These are phyloP conservation scores for Xestia xanthographa DNA, from an alignment of 2,888 invertebrate species.

Conservation along the genomic window DNA sequence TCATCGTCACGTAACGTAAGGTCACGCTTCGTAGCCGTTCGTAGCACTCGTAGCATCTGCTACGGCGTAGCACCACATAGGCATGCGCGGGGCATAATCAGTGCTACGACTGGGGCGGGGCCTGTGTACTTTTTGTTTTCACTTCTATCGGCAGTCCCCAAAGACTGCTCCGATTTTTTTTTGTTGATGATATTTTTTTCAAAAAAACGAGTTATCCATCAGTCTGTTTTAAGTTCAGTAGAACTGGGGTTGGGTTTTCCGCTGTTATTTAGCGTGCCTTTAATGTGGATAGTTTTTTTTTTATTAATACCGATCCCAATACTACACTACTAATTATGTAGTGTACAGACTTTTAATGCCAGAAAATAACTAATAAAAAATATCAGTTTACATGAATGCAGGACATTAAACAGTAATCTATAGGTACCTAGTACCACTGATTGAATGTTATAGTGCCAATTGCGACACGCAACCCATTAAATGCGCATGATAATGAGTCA, in stretches of 20 bases:
- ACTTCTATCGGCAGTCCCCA: too few relatives aligned
- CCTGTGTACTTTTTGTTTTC: too few relatives aligned
- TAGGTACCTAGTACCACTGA: not conserved
- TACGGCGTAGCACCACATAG: too few relatives aligned
- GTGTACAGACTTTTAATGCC: conserved; percentile 6
- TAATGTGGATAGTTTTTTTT: not conserved
- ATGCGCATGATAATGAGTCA: not conserved
- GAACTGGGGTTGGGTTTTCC: not conserved
- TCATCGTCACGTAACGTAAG: too few relatives aligned
- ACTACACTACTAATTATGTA: not conserved
- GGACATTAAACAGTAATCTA: conserved; percentile 29
- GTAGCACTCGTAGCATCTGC: too few relatives aligned
- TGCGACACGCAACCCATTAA: conserved; percentile 26
- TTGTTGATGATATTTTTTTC: too few relatives aligned
- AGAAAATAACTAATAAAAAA: conserved; percentile 17
- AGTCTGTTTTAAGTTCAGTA: not conserved
- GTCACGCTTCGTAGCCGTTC: too few relatives aligned
- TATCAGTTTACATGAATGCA: conserved; percentile 43
- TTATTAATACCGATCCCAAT: not conserved
- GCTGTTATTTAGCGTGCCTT: not conserved
- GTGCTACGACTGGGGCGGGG: too few relatives aligned
- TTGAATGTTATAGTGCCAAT: conserved; percentile 21
- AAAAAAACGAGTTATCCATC: not conserved
- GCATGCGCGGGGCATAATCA: too few relatives aligned
- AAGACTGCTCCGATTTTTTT: too few relatives aligned